Evolutionary conservation across 2,888 invertebrate species (phyloP), one percentile per base, ranked within the genome.

Genomic region (Mesorhabditis sp.): DNA sequence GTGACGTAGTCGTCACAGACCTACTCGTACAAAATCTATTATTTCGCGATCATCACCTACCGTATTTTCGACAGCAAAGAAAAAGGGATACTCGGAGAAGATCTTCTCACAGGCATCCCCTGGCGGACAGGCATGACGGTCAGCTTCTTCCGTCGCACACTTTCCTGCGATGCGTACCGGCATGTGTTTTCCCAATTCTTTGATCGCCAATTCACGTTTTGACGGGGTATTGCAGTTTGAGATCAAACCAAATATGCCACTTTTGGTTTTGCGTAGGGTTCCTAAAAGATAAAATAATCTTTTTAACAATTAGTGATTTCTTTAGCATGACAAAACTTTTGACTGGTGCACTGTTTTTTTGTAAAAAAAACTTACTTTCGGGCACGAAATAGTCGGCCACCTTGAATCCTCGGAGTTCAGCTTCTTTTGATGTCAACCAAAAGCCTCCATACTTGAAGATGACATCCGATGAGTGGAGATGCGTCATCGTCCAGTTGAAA

Each of bases 401-500:
- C 71, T 78, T 76, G 72, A 76, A 78, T 61, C 80, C 78, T 42
- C 74, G 73, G 15, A 74, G 72, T 44, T 79, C 80, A 2, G 75
- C 76, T 45, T 73, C 71, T 65, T 69, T 73, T 4, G 80, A 80
- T 5, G 72, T 62, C 28, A 84, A 73, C 76, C 79, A 78, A 66
- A 75, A 82, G 10, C 79, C 71, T 6, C 88, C 88, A 72, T 88
- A 88, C 4, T 87, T 86, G 44, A 86, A 86, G 13, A 86, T 83
- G 44, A 87, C 82, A 73, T 88, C 87, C 1, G 87, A 86, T 62
- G 87, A 86, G 58, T 76, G 76, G 15, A 91, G 90, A 86, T 82
- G 90, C 84, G 85, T 86, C 86, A 87, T 86, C 28, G 87, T 87
- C 86, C 87, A 87, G 74, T 88, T 87, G 80, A 91, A 92, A n/a